Percentiles rank a stretch among this genome's conserved stretches.
These are phyloP conservation scores for Pterois miles DNA, from an alignment of 2,797 vertebrate genomes.

Conservation along the genomic window DNA sequence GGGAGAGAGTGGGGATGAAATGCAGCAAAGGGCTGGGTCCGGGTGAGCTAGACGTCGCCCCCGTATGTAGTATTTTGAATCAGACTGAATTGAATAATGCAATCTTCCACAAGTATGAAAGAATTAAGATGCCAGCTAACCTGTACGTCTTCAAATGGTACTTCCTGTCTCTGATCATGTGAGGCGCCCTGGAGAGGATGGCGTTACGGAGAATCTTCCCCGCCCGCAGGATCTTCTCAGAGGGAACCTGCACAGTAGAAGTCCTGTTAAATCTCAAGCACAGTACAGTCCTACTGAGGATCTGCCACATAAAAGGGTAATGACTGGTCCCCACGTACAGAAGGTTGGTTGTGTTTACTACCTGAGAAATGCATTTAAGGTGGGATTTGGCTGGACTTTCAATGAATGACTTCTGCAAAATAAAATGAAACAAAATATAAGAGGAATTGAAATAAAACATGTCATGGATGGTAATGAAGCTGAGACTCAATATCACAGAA, in stretches of 20 bases:
- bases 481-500: not conserved
- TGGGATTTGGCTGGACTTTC: conserved; percentile 88
- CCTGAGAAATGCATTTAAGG: conserved; percentile 91
- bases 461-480: conserved; percentile 15
- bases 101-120: not conserved
- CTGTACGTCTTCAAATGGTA: conserved; percentile 97
- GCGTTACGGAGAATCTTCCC: conserved; percentile 91
- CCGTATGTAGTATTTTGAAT: not conserved
- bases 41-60: not conserved
- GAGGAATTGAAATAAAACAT: conserved; percentile 47
- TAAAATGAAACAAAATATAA: conserved; percentile 83
- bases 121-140: conserved; percentile 68
- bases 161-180: conserved; percentile 99
- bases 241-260: conserved; percentile 85
- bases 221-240: conserved; percentile 93
- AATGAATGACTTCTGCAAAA: conserved; percentile 95
- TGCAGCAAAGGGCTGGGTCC: not conserved
- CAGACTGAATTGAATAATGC: not conserved
- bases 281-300: not conserved
- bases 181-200: conserved; percentile 91
- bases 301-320: conserved; percentile 1
- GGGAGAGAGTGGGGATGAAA: not conserved
- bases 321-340: not conserved
- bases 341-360: conserved; percentile 77
- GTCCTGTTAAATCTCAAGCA: conserved; percentile 18